Evolutionary conservation across 2,797 vertebrate species (phyloP), one percentile per base, ranked within the genome.

Genomic region (Leucoraja ocellata): DNA sequence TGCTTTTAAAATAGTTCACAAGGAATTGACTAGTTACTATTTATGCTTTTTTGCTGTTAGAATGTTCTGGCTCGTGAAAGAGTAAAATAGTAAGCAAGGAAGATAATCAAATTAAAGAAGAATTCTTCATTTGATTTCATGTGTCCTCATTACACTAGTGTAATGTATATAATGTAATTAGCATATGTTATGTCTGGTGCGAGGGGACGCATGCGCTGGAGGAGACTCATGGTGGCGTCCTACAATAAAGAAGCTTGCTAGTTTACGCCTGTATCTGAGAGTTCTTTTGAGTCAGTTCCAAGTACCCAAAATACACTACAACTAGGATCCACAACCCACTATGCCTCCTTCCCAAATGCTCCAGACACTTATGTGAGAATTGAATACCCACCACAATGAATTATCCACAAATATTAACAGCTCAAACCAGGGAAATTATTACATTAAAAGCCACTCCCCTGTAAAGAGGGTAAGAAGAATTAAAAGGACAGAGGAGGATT

Each of bases 1-100:
- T 97, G 97, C 18, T 93, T 94, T 97, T 97, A 88, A 3, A 91
- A n/a, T 77, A 93, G 21, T 32, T 90, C 61, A 61, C 46, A 93
- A 13, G 4, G 21, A 93, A 77, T n/a, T 6, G 36, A 8, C 21
- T 46, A 81, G 39, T 81, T 8, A 81, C 16, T 16, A 46, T 81
- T 16, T 36, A 8, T 16, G 18, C 39, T 46, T 16, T 81, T 36
- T 81, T 23, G 36, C 46, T 81, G 5, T 18, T 21, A 46, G 79
- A 39, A 8, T 81, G 21, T 81, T 46, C 39, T 81, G 39, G 5
- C 18, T 39, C 79, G 54, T 54, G 79, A 10, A 81, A 79, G 32
- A 32, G 77, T 36, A 79, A n/a, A 79, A 79, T 9, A 13, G 79
- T 18, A 46, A 80, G 3, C 13, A 80, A 80, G 79, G 8, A 46